These are phyloP conservation scores for Sebastes nivosus DNA, from an alignment of 2,797 vertebrate species.

Conservation along the genomic window DNA sequence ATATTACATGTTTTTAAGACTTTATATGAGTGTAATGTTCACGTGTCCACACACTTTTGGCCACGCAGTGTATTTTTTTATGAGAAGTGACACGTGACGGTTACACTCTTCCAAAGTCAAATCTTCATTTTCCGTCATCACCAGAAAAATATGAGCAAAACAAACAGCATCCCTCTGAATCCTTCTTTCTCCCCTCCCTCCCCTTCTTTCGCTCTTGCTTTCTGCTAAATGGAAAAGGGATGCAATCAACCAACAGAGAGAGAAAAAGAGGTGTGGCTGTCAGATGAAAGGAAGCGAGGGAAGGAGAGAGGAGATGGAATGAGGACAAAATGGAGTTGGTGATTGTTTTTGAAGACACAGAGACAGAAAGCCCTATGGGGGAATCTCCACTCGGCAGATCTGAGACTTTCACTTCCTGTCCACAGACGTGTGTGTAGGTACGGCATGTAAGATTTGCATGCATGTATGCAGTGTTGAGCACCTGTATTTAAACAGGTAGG, in stretches of 20 bases:
- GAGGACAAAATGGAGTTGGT: constrained; percentile 40
- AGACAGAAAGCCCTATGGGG: constrained; percentile 59
- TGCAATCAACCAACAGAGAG: constrained; percentile 68
- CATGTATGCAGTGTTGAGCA: constrained; percentile 4
- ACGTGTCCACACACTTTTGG: neutral
- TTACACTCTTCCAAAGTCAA: neutral
- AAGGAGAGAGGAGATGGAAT: constrained; percentile 43
- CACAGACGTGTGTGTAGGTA: neutral
- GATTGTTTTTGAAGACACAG: constrained; percentile 62
- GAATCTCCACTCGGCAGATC: constrained; percentile 50
- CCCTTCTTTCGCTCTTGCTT: constrained; percentile 11
- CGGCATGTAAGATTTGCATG: neutral
- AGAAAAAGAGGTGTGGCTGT: constrained; percentile 60
- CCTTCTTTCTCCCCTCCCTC: neutral
- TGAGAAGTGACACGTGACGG: neutral
- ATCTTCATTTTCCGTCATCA: neutral
- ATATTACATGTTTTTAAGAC: neutral
- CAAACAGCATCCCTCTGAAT: constrained; percentile 9
- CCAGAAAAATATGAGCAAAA: neutral
- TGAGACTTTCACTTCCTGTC: constrained; percentile 37
- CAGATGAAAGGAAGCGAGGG: constrained; percentile 56
- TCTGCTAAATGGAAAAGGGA: constrained; percentile 57
- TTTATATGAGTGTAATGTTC: neutral
- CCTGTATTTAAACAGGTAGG: neutral
- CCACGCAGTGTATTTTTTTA: neutral